Evolutionary conservation across 2,888 invertebrate genomes (phyloP), one percentile per base, ranked within the genome.

Genomic region (Monochamus alternatus): DNA sequence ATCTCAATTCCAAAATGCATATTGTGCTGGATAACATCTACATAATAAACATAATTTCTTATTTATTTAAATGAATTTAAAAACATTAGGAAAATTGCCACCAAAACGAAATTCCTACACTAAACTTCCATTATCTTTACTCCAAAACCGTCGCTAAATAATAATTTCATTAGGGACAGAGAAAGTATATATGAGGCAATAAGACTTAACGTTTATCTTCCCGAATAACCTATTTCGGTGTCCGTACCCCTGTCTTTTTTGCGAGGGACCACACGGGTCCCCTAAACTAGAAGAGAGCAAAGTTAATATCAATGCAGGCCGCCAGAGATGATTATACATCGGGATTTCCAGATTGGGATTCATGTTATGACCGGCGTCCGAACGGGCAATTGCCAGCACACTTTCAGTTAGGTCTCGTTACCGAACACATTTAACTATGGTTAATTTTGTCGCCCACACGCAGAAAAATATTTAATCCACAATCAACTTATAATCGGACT

Each of bases 381-480:
- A 81, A 80, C 71, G 47, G 63, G 81, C 82, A 84, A 85, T 86
- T 85, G 82, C 78, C 81, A 82, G 81, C 84, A 85, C 85, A 86
- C 85, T 87, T 86, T 82, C 86, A 85, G 86, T 86, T 87, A 86
- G 85, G 85, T 86, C 86, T 87, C 86, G 86, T 88, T 88, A 87
- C 85, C 85, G 82, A 85, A 85, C 85, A 83, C 86, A 85, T 85
- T 86, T 85, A 85, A 85, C 86, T 84, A 86, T 83, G 86, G 87
- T 86, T 87, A 55, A 14, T 55, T 14, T 55, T 55, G 12, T 14
- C n/a, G 14, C 14, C 55, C 14, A 14, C n/a, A 55, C 55, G 7
- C n/a, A 22, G 55, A 55, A 55, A 55, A 55, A 55, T 55, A 9
- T 47, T 47, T 47, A 47, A 1, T 22, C 1, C 22, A 22, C 22